These are phyloP conservation scores for Mythimna lalbum DNA, from an alignment of 2,888 invertebrate species.

Conservation along the genomic window DNA sequence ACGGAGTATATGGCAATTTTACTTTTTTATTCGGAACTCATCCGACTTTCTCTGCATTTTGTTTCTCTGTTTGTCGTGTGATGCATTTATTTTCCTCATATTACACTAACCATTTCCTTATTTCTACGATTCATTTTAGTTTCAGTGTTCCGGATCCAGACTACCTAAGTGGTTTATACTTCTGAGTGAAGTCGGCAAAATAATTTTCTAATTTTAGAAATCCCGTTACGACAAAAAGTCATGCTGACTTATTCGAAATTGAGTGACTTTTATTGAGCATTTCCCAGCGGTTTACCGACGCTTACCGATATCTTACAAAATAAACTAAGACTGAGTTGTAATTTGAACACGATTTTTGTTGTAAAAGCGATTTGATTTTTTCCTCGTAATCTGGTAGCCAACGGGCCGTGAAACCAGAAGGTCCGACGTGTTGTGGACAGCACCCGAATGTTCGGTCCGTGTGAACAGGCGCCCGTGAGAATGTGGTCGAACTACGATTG, in stretches of 20 bases:
- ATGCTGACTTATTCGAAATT: constrained; percentile 42
- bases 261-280: constrained; percentile 60
- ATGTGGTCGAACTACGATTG: constrained; percentile 77
- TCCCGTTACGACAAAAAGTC: constrained; percentile 51
- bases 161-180: background rate
- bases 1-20: constrained; percentile 30
- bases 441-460: constrained; percentile 78
- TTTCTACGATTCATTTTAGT: background rate
- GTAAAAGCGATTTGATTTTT: constrained; percentile 66
- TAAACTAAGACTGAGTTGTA: constrained; percentile 64
- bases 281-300: constrained; percentile 69
- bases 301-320: constrained; percentile 67
- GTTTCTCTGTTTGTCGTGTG: constrained; percentile 6
- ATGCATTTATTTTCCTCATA: constrained; percentile 15
- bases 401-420: constrained; percentile 87
- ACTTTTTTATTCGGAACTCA: background rate
- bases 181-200: constrained; percentile 37
- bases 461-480: constrained; percentile 83
- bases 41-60: constrained; percentile 27
- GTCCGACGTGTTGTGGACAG: constrained; percentile 76
- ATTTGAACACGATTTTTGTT: constrained; percentile 66
- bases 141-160: constrained; percentile 7
- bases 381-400: constrained; percentile 70
- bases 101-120: constrained; percentile 8
- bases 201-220: constrained; percentile 52